These are phyloP conservation scores for Cryptoprocta ferox DNA, from an alignment of 2,797 vertebrate species.

Conservation along the genomic window DNA sequence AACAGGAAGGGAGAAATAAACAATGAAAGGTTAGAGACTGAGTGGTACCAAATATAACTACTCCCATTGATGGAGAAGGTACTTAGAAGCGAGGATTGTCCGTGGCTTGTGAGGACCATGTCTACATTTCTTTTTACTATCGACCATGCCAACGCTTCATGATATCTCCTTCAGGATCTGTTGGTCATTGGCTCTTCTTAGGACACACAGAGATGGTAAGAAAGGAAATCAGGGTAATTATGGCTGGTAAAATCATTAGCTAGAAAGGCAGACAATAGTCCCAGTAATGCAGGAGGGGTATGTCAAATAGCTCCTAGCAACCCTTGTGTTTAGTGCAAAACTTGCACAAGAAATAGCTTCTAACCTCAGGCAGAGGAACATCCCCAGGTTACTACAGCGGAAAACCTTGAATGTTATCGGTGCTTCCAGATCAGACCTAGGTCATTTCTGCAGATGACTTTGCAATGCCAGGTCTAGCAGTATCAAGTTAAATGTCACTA, in stretches of 20 bases:
- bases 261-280: neutral
- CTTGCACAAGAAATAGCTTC: neutral
- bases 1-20: conserved; percentile 28
- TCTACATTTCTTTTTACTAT: neutral
- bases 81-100: neutral
- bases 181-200: neutral
- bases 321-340: neutral
- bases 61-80: neutral
- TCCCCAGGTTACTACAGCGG: neutral
- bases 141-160: neutral
- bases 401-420: neutral
- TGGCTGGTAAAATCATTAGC: neutral
- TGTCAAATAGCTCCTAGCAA: neutral
- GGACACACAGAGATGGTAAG: neutral
- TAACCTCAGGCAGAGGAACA: neutral
- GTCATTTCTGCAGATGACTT: conserved; percentile 15
- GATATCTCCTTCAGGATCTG: neutral
- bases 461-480: neutral
- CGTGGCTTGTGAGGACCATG: neutral
- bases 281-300: neutral
- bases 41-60: neutral
- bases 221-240: neutral
- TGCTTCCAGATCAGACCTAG: neutral
- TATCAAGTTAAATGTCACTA: conserved; percentile 33
- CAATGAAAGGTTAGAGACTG: neutral